These are phyloP conservation scores for Pachliopta kotzebuea DNA, from an alignment of 2,888 invertebrate species.

Conservation along the genomic window DNA sequence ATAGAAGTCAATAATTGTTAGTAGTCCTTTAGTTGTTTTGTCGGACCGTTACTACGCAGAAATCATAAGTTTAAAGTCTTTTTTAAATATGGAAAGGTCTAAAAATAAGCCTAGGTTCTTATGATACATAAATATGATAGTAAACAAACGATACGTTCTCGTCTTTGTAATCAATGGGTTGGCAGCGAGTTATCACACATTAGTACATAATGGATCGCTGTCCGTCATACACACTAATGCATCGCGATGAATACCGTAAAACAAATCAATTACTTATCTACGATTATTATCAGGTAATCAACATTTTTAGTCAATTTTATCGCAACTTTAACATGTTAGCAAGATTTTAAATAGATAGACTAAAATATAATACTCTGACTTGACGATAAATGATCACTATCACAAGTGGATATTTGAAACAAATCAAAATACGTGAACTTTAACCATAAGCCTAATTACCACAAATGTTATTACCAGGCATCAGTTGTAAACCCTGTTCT, in stretches of 20 bases:
- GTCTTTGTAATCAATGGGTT: conserved; percentile 19
- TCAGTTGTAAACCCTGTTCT: no score
- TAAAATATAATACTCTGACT: no score
- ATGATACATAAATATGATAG: not conserved
- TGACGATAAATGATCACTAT: no score
- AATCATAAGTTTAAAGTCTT: no score
- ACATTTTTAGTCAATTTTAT: conserved; percentile 16
- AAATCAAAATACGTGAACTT: no score
- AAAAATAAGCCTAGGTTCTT: not conserved
- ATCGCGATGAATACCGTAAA: conserved; percentile 8
- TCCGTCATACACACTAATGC: conserved; percentile 24
- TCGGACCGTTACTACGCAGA: no score
- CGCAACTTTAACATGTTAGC: not conserved
- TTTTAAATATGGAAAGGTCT: no score
- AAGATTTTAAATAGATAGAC: not conserved
- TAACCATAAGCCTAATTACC: no score
- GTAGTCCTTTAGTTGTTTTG: no score
- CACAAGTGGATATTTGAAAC: no score
- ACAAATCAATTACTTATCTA: conserved; percentile 19
- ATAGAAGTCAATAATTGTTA: no score
- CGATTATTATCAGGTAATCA: conserved; percentile 6
- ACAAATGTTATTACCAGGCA: no score
- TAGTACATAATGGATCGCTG: conserved; percentile 15
- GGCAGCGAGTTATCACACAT: conserved; percentile 22
- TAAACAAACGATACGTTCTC: conserved; percentile 19